Evolutionary conservation across 2,888 invertebrate species (phyloP).

Genomic region (Troides helena): DNA sequence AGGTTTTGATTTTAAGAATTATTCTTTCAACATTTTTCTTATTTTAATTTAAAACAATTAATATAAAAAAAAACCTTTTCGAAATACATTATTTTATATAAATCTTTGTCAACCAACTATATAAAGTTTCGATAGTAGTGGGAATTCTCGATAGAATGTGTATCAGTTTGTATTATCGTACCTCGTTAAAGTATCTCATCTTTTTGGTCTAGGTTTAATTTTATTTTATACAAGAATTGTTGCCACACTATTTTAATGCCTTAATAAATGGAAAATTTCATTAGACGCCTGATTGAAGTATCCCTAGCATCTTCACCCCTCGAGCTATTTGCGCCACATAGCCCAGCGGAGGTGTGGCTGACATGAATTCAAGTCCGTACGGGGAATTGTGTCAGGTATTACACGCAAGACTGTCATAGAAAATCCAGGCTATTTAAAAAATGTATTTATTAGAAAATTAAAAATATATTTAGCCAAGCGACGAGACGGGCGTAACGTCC

Average conservation of each 20-base stretch:
- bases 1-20: too few relatives aligned
- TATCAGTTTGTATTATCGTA: too few relatives aligned
- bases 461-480: too few relatives aligned
- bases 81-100: too few relatives aligned
- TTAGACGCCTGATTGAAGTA: conserved; percentile 22
- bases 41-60: too few relatives aligned
- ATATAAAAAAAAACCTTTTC: too few relatives aligned
- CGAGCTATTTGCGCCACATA: conserved; percentile 8
- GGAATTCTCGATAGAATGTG: too few relatives aligned
- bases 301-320: conserved; percentile 17
- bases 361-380: conserved; percentile 11
- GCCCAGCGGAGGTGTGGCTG: conserved; percentile 5
- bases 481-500: too few relatives aligned
- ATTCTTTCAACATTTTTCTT: too few relatives aligned
- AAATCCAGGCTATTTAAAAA: conserved; percentile 7
- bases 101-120: too few relatives aligned
- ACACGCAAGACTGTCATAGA: background rate
- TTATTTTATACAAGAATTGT: background rate
- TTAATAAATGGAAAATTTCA: conserved; percentile 16
- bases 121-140: too few relatives aligned
- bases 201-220: background rate
- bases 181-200: too few relatives aligned
- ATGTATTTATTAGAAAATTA: background rate
- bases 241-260: background rate
- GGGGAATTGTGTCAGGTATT: conserved; percentile 3